Percentiles rank a stretch among this genome's conserved stretches.
These are phyloP conservation scores for Baryphthengus martii DNA, from an alignment of 2,113 vertebrate genomes.

Conservation along the genomic window DNA sequence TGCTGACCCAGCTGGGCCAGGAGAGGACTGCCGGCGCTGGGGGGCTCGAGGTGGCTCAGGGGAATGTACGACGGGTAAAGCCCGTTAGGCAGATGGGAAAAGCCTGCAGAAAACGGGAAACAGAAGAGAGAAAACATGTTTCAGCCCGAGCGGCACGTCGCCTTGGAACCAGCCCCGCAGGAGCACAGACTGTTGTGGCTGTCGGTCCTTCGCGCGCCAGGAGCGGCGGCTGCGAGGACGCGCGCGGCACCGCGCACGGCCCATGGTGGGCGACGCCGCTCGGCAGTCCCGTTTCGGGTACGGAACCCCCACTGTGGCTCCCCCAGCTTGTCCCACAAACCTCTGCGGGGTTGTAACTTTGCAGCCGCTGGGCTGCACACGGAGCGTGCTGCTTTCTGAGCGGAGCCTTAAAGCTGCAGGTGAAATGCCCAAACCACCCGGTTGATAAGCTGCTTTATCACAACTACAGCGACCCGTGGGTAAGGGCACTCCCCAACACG, in stretches of 20 bases:
- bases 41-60: conserved; percentile 88
- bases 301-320: accelerated
- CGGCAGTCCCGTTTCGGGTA: accelerated
- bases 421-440: not conserved
- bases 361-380: not conserved
- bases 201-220: not conserved
- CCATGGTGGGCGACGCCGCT: not conserved
- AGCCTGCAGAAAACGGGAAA: conserved; percentile 75
- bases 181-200: conserved; percentile 26
- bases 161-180: not conserved
- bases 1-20: conserved; percentile 87
- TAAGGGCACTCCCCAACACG: accelerated
- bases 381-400: not conserved
- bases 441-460: not conserved
- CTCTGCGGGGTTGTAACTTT: accelerated
- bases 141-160: not conserved
- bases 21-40: conserved; percentile 74
- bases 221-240: not conserved
- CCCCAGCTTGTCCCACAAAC: accelerated
- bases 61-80: conserved; percentile 92
- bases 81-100: conserved; percentile 85
- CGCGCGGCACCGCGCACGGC: accelerated
- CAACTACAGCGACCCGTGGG: not conserved
- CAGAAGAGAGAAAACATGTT: conserved; percentile 28
- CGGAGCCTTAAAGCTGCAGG: not conserved